Conservation (phyloP, 2,888 invertebrate species). For the Tenthredo mesomela region DNA sequence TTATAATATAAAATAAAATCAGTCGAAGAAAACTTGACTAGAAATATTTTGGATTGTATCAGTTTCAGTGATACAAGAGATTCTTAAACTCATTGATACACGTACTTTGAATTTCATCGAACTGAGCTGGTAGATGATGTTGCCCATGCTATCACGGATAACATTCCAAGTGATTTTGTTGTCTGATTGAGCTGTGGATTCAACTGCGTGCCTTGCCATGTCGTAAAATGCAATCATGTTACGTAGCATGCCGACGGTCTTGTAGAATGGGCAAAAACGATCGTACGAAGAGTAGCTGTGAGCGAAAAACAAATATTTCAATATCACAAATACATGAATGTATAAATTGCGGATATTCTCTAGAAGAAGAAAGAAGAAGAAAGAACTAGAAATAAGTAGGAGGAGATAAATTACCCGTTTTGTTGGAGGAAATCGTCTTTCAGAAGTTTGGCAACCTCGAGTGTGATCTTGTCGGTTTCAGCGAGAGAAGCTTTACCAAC, state of each 20-base stretch:
- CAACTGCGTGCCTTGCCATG: slow-evolving; percentile 98
- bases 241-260: slow-evolving; percentile 98
- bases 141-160: slow-evolving; percentile 98
- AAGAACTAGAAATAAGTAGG: neutral
- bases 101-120: slow-evolving; percentile 99
- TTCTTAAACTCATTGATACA: slow-evolving; percentile 56
- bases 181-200: slow-evolving; percentile 98
- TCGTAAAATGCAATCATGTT: slow-evolving; percentile 99
- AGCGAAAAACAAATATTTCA: slow-evolving; percentile 4
- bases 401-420: slow-evolving; percentile 86
- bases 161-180: slow-evolving; percentile 99
- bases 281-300: slow-evolving; percentile 92
- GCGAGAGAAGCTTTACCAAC: slow-evolving; percentile 99
- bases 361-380: slow-evolving; percentile 6
- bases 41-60: neutral
- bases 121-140: slow-evolving; percentile 97
- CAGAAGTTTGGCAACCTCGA: slow-evolving; percentile 98
- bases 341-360: neutral
- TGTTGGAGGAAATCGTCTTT: slow-evolving; percentile 99
- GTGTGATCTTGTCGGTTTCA: slow-evolving; percentile 99
- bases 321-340: slow-evolving; percentile 4
- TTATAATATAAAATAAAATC: neutral
- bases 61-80: neutral
- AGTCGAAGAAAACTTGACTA: neutral
- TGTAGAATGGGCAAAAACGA: slow-evolving; percentile 99